Evolutionary conservation across 2,888 invertebrate genomes (phyloP), one percentile per base, ranked within the genome.

Genomic region (Spilosoma lubricipeda): DNA sequence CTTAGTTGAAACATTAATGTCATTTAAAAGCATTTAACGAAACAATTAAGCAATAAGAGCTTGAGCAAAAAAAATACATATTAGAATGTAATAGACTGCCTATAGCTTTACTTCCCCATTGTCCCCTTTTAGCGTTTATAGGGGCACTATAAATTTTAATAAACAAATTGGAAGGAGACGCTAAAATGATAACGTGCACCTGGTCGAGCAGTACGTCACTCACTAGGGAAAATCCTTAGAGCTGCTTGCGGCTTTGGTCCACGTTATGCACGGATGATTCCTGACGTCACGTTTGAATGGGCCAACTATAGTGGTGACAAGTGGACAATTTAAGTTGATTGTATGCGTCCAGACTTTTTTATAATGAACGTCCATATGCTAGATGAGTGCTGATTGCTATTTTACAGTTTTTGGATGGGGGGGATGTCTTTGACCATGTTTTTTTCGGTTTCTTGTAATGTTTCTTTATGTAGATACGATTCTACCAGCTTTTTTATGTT

Each of bases 171-270:
- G 48, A 18, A 13, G 30, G 63, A 63, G 56, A 36, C 33, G 13
- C 18, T 15, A 23, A 59, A 42, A 42, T 56, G 59, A 18, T 39
- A 39, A 77, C 88, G 87, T 86, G 87, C 86, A 84, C 72, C 77
- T 80, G 77, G 70, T 66, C 75, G 76, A 78, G 81, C 75, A 64
- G 86, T 78, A 77, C 76, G 76, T 79, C 78, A 75, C 75, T 80
- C 79, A 89, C 88, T 89, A 87, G 86, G 74, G 82, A 80, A 82
- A 83, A 83, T 76, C 78, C 80, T 85, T 77, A 52, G 73, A 74
- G 72, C 71, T 66, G 70, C 39, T 66, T 72, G 76, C 77, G 75
- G 77, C 80, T 78, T 74, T 77, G 82, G 86, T 79, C 78, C 83
- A 80, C 82, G 86, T 79, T 82, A 82, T 87, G 85, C 87, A 83